Evolutionary conservation across 2,797 vertebrate species (phyloP), one percentile per base, ranked within the genome.

Genomic region (Alcedo quadribrachys): DNA sequence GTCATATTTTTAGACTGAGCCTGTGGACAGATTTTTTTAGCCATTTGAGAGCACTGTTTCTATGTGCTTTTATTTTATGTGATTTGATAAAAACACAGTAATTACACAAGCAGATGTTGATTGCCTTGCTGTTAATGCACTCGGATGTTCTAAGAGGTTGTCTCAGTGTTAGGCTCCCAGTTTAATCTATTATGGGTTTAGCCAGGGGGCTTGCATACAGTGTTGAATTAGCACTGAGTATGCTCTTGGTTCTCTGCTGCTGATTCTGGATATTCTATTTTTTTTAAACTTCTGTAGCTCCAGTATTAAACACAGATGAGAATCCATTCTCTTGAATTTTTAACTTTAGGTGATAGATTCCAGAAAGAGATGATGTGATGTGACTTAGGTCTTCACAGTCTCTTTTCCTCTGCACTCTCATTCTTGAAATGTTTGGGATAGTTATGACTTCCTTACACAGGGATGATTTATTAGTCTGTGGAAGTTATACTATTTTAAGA

Each of bases 351-450:
- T 57, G 27, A 74, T 90, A n/a, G 15, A 65, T 70, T 85, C 62
- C 62, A 86, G 48, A 54, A 11, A 61, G 46, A 46, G 17, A 35
- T 43, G 15, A 63, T 63, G 30, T 60, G 55, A 48, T 83, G 28
- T 32, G 58, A 24, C 66, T 79, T 73, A 67, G 2, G 14, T 71
- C 58, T 81, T 62, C n/a, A 33, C 27, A 73, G 15, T 62, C 27
- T 87, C 33, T 74, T 87, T 93, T 91, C 66, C 30, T 83, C 24
- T 12, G 4, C 21, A 5, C 8, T 94, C 25, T 18, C 43, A 45
- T 89, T 83, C 87, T 78, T 78, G 50, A 92, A 81, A 75, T 69
- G 24, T 78, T 90, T 92, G 66, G 50, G 57, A 67, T 93, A 66
- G 48, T 89, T 82, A 12, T 4, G 61, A 20, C 32, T 87, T 84